Conservation (phyloP, 2,888 invertebrate genomes). For the Spatulosminthurus flaviceps region DNA sequence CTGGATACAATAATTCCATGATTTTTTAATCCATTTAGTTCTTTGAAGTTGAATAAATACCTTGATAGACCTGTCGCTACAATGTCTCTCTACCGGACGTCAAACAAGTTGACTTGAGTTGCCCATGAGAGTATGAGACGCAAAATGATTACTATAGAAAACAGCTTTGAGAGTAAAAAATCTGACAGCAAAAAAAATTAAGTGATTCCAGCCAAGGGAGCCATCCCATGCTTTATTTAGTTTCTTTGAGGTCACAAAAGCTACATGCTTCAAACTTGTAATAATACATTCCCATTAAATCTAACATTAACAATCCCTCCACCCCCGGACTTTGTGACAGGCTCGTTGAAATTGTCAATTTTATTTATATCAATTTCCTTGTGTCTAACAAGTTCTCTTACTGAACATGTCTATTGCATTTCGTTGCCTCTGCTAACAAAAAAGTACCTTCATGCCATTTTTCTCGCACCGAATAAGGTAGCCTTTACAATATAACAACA, state of each 20-base stretch:
- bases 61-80: too few relatives aligned
- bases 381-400: neutral
- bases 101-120: neutral
- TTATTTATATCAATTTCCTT: slow-evolving; percentile 11
- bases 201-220: neutral
- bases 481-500: too few relatives aligned
- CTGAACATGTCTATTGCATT: too few relatives aligned
- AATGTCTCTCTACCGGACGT: neutral
- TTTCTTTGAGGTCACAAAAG: too few relatives aligned
- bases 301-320: neutral
- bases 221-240: neutral
- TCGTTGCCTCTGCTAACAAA: too few relatives aligned
- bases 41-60: too few relatives aligned
- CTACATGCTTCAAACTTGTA: neutral
- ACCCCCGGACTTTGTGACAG: neutral
- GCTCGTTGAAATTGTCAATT: slow-evolving; percentile 8
- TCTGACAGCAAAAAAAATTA: neutral
- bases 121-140: neutral
- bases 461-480: too few relatives aligned
- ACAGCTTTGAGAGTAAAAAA: neutral
- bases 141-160: neutral
- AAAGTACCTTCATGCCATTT: too few relatives aligned
- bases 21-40: too few relatives aligned
- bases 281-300: neutral
- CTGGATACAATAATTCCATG: too few relatives aligned